phyloP scores from a whole-genome alignment of 2,888 invertebrate species.

The Scaptomyza cyrtandrae region DNA sequence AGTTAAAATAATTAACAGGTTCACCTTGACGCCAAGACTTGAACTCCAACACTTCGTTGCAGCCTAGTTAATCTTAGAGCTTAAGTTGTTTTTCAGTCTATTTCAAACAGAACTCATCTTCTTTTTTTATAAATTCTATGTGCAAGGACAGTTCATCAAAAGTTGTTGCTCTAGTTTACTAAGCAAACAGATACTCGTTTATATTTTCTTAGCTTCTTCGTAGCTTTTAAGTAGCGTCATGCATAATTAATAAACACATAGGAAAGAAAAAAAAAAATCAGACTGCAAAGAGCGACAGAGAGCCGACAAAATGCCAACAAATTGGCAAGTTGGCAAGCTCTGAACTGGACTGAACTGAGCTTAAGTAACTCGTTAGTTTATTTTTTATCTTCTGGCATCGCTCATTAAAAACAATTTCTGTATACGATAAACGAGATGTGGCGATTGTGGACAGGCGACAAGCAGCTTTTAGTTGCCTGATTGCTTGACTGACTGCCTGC shows the following conservation, averaged over 20 bases:
- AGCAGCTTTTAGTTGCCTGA: slow-evolving; percentile 43
- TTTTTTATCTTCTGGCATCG: slow-evolving; percentile 72
- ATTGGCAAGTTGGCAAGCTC: slow-evolving; percentile 48
- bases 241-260: slow-evolving; percentile 68
- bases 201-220: slow-evolving; percentile 6
- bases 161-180: slow-evolving; percentile 60
- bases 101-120: slow-evolving; percentile 6
- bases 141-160: slow-evolving; percentile 49
- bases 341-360: slow-evolving; percentile 23
- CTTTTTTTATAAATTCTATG: background rate
- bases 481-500: slow-evolving; percentile 21
- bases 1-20: background rate
- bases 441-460: slow-evolving; percentile 61
- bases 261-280: background rate
- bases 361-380: slow-evolving; percentile 75
- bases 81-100: background rate
- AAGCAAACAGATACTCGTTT: slow-evolving; percentile 11
- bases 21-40: slow-evolving; percentile 8
- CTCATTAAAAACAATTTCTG: slow-evolving; percentile 75
- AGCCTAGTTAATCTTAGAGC: background rate
- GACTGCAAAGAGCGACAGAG: slow-evolving; percentile 35
- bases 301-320: slow-evolving; percentile 74
- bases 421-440: slow-evolving; percentile 71
- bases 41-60: slow-evolving; percentile 1
- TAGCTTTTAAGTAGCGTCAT: slow-evolving; percentile 36